phyloP scores from a whole-genome alignment of 1,140 invertebrate species.

The Drosophila oshimai region DNA sequence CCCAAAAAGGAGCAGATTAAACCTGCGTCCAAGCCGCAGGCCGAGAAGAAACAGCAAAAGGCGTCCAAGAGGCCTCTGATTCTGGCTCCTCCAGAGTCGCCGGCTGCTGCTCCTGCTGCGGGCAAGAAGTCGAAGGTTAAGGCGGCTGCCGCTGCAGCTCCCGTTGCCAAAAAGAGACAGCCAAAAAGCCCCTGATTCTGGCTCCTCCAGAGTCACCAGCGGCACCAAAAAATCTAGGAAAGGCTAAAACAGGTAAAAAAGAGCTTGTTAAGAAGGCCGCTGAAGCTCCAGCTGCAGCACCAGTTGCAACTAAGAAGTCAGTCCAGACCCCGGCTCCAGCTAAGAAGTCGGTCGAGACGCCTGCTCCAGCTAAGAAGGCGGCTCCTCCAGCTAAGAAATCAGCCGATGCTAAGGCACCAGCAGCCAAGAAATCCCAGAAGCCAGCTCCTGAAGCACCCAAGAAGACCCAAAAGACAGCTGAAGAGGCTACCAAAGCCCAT shows the following conservation, averaged over 20 bases:
- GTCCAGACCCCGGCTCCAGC: neutral
- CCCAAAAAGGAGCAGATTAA: constrained; percentile 1
- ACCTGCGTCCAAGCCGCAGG: neutral
- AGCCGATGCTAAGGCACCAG: neutral
- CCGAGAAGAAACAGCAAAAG: constrained; percentile 8
- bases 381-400: constrained; percentile 3
- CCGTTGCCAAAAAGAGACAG: neutral
- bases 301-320: neutral
- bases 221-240: constrained; percentile 11
- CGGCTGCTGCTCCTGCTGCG: constrained; percentile 2
- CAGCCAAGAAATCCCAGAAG: constrained; percentile 9
- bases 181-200: constrained; percentile 9
- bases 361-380: neutral
- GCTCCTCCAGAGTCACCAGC: constrained; percentile 20
- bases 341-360: neutral
- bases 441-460: neutral
- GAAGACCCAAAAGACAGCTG: neutral
- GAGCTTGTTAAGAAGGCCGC: neutral
- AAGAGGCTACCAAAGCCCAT: neutral
- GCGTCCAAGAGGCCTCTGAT: constrained; percentile 40
- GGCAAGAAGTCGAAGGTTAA: constrained; percentile 10
- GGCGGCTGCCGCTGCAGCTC: neutral
- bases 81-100: constrained; percentile 52
- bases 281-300: too few relatives aligned
- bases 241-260: constrained; percentile 5